Percentiles rank a stretch among this genome's conserved stretches.
Conservation (phyloP, 2,797 vertebrate genomes). For the Platalea minor region DNA sequence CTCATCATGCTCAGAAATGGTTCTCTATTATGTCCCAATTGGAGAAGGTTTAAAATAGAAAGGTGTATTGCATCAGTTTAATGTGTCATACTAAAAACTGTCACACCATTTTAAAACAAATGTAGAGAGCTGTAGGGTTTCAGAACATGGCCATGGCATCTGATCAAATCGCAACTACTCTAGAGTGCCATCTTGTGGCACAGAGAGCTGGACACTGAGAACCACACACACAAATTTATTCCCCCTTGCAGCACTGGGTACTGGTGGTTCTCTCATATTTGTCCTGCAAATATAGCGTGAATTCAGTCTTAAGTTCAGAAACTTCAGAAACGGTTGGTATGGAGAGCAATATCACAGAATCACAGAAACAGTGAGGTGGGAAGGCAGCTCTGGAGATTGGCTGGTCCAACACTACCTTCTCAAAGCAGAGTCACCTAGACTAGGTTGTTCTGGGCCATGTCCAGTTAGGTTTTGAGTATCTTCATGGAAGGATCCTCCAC, state of each 20-base stretch:
- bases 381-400: neutral
- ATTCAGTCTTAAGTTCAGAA: neutral
- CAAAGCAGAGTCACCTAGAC: neutral
- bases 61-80: neutral
- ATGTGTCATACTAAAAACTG: neutral
- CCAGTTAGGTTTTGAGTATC: neutral
- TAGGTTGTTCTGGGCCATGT: neutral
- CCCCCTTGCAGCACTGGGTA: neutral
- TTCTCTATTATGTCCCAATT: neutral
- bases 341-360: neutral
- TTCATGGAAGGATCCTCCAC: neutral
- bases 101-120: neutral
- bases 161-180: constrained; percentile 2
- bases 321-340: neutral
- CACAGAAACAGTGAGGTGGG: neutral
- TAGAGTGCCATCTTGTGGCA: constrained; percentile 45
- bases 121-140: neutral
- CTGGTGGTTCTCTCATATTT: neutral
- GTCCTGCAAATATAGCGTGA: neutral
- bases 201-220: neutral
- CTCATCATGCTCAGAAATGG: neutral
- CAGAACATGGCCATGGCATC: neutral
- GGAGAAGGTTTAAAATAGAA: neutral
- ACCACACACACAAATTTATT: too few species aligned
- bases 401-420: neutral